Base-by-base conservation (phyloP, 2,888 invertebrate genomes). In the Cephus pulcher region DNA sequence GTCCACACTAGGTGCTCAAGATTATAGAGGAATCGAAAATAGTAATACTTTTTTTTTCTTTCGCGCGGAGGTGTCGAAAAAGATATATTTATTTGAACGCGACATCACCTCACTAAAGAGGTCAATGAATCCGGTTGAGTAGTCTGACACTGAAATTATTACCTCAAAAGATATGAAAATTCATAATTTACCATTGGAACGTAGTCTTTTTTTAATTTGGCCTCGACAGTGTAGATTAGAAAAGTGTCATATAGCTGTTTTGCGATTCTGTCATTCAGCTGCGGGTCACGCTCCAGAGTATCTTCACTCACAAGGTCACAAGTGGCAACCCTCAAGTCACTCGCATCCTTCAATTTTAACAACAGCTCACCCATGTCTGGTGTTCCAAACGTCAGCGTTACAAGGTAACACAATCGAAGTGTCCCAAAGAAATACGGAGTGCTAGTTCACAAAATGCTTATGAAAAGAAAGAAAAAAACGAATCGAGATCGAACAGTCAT, bases 281-380 rank as follows among this genome's bases (percentile, higher is more conserved):
- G 90, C 89, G 92, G 92, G 87, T 92, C 91, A 91, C 92, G 93
- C 89, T 92, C 92, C 88, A 92, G 93, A 90, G 93, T 93, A 86
- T 93, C 93, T 87, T 93, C 93, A 87, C 92, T 93, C 89, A 93
- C 93, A 83, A 92, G 93, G 88, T 92, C 92, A 84, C 93, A 93
- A 91, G 93, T 93, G 84, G 92, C 93, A 84, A 92, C 93, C 81
- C 90, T 93, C 89, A 93, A 93, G 92, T 93, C 92, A 84, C 91
- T 93, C 87, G 92, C 93, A 85, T 92, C 91, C 88, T 93, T 93
- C 92, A 93, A 93, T 92, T 93, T 93, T 92, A 90, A 92, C 87
- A 90, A 92, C 90, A 91, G 91, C 86, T 91, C 92, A 85, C 90
- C 92, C 81, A 85, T 84, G 75, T 83, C 86, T 82, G 87, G 84